Evolutionary conservation across 2,113 vertebrate genomes (phyloP).

Genomic region (Taurulus bubalis): DNA sequence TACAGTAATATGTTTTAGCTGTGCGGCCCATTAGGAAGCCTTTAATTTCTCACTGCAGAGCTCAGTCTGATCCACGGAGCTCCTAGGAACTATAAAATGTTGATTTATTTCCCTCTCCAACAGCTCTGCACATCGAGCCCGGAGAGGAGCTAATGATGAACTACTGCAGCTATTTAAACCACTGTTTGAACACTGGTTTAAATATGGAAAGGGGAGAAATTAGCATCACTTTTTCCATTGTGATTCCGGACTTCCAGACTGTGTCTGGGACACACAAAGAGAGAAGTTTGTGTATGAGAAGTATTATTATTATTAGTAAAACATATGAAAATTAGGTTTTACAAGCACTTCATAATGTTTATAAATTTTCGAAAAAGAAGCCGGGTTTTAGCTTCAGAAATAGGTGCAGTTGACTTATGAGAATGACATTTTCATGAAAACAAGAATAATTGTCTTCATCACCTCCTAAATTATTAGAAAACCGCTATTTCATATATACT

Average conservation of each 20-base stretch:
- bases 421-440: not conserved
- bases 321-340: constrained; percentile 29
- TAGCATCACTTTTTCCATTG: constrained; percentile 53
- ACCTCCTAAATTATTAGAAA: not conserved
- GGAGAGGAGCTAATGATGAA: constrained; percentile 80
- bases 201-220: constrained; percentile 74
- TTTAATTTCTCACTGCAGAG: constrained; percentile 78
- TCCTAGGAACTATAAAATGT: constrained; percentile 80
- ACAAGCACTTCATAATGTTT: not conserved
- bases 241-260: too few relatives aligned
- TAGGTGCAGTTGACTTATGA: not conserved
- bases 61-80: constrained; percentile 73
- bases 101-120: constrained; percentile 78
- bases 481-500: not conserved
- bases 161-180: constrained; percentile 76
- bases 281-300: constrained; percentile 1
- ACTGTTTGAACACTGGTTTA: constrained; percentile 76
- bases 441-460: not conserved
- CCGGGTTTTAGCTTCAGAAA: not conserved
- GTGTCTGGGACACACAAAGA: too few relatives aligned
- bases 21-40: constrained; percentile 71
- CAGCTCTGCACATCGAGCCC: constrained; percentile 69
- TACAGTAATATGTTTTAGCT: constrained; percentile 70
- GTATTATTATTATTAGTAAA: constrained; percentile 6
- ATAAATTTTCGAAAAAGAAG: constrained; percentile 19